Evolutionary conservation across 1,140 invertebrate species (phyloP).

Genomic region (Ostrea edulis): DNA sequence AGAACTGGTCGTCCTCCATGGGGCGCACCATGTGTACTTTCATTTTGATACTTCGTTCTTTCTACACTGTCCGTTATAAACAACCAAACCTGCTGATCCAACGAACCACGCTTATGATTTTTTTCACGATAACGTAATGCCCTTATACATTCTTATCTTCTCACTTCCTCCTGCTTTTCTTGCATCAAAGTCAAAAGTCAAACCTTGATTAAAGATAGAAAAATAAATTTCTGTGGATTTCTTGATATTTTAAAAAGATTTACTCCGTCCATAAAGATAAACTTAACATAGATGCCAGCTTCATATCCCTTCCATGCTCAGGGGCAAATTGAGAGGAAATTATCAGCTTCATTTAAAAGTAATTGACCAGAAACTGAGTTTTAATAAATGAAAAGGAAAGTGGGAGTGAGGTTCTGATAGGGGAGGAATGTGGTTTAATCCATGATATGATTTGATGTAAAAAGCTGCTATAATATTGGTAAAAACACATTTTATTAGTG

Average conservation of each 20-base stretch:
- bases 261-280: slow-evolving; percentile 28
- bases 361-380: slow-evolving; percentile 37
- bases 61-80: slow-evolving; percentile 9
- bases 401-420: not conserved
- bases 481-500: too few species aligned
- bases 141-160: slow-evolving; percentile 9
- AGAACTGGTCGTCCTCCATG: not conserved
- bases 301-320: not conserved
- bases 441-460: not conserved
- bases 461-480: too few species aligned
- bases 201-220: slow-evolving; percentile 29
- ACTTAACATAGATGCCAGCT: not conserved
- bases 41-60: slow-evolving; percentile 3
- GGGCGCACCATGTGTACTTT: slow-evolving; percentile 39
- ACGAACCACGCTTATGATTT: slow-evolving; percentile 17
- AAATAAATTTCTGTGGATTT: slow-evolving; percentile 12
- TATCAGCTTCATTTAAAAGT: slow-evolving; percentile 21
- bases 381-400: slow-evolving; percentile 33
- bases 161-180: slow-evolving; percentile 36
- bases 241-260: slow-evolving; percentile 43
- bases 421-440: not conserved
- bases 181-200: slow-evolving; percentile 47
- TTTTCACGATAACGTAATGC: slow-evolving; percentile 29
- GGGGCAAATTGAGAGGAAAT: not conserved
- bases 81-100: slow-evolving; percentile 24